phyloP scores from a whole-genome alignment of 53 echinoderm and acorn worm species.

The Antedon mediterranea region DNA sequence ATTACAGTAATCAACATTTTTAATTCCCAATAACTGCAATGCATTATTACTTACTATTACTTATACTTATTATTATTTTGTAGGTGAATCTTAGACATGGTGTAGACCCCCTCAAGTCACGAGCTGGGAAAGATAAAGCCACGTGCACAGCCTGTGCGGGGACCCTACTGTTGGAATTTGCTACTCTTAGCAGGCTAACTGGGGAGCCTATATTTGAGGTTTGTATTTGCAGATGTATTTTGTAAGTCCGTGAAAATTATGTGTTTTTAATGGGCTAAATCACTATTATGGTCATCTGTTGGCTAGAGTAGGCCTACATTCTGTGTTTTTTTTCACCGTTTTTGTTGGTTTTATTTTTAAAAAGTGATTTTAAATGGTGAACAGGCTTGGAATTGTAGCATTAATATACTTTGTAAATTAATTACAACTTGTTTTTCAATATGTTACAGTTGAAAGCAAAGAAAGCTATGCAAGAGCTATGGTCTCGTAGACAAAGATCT shows the following conservation, averaged over 20 bases:
- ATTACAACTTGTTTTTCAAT: too few species aligned
- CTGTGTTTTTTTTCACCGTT: too few species aligned
- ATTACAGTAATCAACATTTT: background rate
- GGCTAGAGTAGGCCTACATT: too few species aligned
- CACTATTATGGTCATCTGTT: too few species aligned
- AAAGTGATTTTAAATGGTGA: too few species aligned
- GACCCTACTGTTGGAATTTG: constrained; percentile 89
- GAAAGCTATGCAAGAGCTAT: constrained; percentile 70
- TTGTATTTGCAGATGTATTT: background rate
- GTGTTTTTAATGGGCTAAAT: too few species aligned
- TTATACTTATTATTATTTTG: background rate
- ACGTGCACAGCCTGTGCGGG: constrained; percentile 98
- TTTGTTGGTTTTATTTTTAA: too few species aligned
- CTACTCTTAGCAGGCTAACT: constrained; percentile 85
- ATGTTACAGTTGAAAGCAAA: constrained; percentile 75
- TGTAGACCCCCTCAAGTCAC: constrained; percentile 47
- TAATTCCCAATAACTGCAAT: background rate
- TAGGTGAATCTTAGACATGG: constrained; percentile 85
- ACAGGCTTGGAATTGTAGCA: background rate
- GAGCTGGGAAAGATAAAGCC: constrained; percentile 49
- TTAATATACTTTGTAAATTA: background rate
- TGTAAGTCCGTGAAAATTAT: too few species aligned
- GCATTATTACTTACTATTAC: background rate
- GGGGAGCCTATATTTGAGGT: constrained; percentile 98
- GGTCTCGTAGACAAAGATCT: constrained; percentile 72